These are phyloP conservation scores for Pangasius larnaudii DNA, from an alignment of 2,797 vertebrate genomes.

Conservation along the genomic window DNA sequence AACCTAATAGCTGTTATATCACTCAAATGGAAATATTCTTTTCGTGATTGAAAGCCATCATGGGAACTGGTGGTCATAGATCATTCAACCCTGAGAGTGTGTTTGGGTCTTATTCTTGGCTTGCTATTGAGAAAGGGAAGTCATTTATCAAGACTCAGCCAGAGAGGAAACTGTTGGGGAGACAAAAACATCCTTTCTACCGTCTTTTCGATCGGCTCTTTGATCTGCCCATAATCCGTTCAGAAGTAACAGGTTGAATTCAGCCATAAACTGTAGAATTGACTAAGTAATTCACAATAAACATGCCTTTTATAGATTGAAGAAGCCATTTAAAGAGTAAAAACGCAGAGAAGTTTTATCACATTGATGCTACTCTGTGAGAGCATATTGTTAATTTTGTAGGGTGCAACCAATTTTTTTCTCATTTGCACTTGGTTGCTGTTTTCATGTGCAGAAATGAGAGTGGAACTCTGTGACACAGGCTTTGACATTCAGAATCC, in stretches of 20 bases:
- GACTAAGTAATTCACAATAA: not conserved
- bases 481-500: not conserved
- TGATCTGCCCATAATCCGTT: slow-evolving; percentile 40
- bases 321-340: not conserved
- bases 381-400: not conserved
- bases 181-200: slow-evolving; percentile 53
- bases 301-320: not conserved
- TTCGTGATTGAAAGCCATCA: slow-evolving; percentile 44
- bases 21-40: slow-evolving; percentile 47
- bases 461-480: not conserved
- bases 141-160: slow-evolving; percentile 59
- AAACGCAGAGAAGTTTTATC: not conserved
- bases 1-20: slow-evolving; percentile 49
- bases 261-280: slow-evolving; percentile 6
- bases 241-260: slow-evolving; percentile 29
- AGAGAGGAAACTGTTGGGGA: slow-evolving; percentile 49
- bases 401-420: not conserved
- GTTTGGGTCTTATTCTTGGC: slow-evolving; percentile 61
- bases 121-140: slow-evolving; percentile 55
- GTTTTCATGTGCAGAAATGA: not conserved
- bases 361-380: not conserved
- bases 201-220: slow-evolving; percentile 31
- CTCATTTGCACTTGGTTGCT: not conserved
- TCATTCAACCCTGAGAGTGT: slow-evolving; percentile 46
- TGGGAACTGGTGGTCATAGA: slow-evolving; percentile 45